phyloP scores from a whole-genome alignment of 2,888 invertebrate genomes.

The Drosophila fungiperda region DNA sequence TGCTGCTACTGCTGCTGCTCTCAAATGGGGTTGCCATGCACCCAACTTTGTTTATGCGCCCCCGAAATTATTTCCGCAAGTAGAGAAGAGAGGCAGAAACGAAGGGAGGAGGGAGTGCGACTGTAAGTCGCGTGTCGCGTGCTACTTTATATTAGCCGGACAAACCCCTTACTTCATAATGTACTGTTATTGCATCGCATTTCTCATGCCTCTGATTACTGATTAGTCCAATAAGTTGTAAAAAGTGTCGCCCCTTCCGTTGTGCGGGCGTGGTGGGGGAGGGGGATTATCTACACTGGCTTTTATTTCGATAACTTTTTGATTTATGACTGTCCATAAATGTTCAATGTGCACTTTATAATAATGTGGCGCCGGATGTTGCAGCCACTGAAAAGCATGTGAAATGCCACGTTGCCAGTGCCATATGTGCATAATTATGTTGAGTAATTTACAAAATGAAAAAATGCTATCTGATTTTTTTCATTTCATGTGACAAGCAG shows the following conservation, averaged over 20 bases:
- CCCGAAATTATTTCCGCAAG: slow-evolving; percentile 42
- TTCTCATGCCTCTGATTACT: slow-evolving; percentile 34
- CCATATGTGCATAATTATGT: slow-evolving; percentile 71
- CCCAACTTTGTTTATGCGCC: slow-evolving; percentile 50
- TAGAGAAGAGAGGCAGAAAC: not conserved
- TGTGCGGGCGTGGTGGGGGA: not conserved
- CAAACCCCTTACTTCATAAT: slow-evolving; percentile 12
- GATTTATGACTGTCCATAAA: slow-evolving; percentile 84
- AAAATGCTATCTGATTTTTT: not conserved
- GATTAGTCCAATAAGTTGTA: slow-evolving; percentile 83
- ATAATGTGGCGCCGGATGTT: slow-evolving; percentile 65
- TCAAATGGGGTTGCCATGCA: slow-evolving; percentile 52
- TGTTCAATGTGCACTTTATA: slow-evolving; percentile 76
- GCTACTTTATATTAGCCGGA: slow-evolving; percentile 68
- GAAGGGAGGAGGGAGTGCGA: slow-evolving; percentile 21
- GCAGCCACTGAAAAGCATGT: slow-evolving; percentile 20
- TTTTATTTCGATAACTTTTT: slow-evolving; percentile 80
- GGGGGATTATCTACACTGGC: slow-evolving; percentile 67
- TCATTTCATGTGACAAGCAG: not conserved
- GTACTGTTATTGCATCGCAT: slow-evolving; percentile 14
- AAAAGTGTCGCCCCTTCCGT: slow-evolving; percentile 69
- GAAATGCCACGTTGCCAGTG: slow-evolving; percentile 35
- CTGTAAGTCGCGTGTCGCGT: slow-evolving; percentile 76
- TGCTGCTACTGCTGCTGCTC: not conserved
- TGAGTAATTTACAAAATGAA: slow-evolving; percentile 17